Conservation (phyloP, 2,888 invertebrate genomes). For the Theristus sp. region DNA sequence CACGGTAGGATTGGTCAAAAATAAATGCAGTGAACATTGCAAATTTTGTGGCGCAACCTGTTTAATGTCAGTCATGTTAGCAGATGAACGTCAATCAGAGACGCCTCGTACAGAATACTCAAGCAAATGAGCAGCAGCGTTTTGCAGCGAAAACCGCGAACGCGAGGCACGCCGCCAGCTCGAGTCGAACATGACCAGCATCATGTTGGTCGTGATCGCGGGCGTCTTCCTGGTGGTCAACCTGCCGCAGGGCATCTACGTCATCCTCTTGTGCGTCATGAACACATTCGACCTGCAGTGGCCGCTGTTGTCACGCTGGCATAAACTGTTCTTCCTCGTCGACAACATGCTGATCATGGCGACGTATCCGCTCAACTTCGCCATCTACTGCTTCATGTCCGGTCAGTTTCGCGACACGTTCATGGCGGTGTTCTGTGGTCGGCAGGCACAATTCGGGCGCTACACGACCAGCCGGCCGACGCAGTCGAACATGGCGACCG, state of each 20-base stretch:
- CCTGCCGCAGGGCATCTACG: constrained; percentile 31
- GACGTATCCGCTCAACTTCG: constrained; percentile 73
- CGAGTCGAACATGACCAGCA: constrained; percentile 29
- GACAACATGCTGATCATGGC: constrained; percentile 65
- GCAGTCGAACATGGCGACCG: no score
- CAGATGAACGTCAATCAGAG: no score
- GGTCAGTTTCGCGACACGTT: constrained; percentile 81
- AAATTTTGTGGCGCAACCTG: no score
- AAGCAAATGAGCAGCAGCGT: not conserved
- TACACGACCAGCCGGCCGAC: no score
- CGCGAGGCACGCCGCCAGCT: constrained; percentile 23
- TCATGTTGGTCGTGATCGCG: constrained; percentile 36
- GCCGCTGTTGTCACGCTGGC: not conserved
- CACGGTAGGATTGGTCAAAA: no score
- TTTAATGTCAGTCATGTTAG: no score
- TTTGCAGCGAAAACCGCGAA: constrained; percentile 19
- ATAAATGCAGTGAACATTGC: no score
- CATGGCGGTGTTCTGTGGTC: constrained; percentile 46
- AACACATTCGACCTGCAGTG: constrained; percentile 19
- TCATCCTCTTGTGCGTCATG: constrained; percentile 17
- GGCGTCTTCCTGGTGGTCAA: constrained; percentile 37
- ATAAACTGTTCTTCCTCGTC: constrained; percentile 15
- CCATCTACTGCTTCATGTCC: constrained; percentile 89
- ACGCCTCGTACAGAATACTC: no score
- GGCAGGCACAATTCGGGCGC: no score